Evolutionary conservation across 2,113 vertebrate genomes (phyloP), one percentile per base, ranked within the genome.

Genomic region (Hippopotamus amphibius): DNA sequence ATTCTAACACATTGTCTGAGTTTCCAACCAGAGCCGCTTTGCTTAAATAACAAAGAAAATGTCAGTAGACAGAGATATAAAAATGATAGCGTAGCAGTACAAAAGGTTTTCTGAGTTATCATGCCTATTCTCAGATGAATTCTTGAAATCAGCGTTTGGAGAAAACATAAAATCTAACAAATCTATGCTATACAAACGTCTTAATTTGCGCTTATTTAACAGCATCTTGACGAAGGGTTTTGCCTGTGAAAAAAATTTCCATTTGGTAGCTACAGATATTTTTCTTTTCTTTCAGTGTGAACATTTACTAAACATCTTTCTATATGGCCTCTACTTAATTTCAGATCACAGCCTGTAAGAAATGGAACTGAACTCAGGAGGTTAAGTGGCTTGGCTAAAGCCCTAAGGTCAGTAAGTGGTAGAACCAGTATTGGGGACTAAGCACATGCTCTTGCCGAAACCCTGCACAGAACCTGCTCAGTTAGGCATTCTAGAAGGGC

Each of bases 241-340:
- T 93, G 46, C 46, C 26, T 50, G 19, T 77, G 46, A 68, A 71
- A 95, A 92, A 53, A 72, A 76, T 14, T 17, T 92, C 46, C 53
- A 11, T 82, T 57, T 90, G 71, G 15, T 80, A 80, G 30, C 24
- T 90, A 65, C 2, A 15, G 66, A 30, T 43, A 33, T 37, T 6
- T 59, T 43, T 33, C 66, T 61, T 65, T 79, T 90, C 57, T 93
- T 72, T 82, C 53, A 57, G 6, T 33, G 53, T 94, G 61, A 80
- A 71, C 59, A 37, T 61, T 93, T 84, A 55, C 28, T 81, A 83
- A 82, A 50, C n/a, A 65, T 89, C 66, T 97, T 59, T 84, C 50
- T 50, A 8, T 55, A 7, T 50, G 43, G 16, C 46, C 63, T 26
- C 87, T n/a, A n/a, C 7, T 77, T 95, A 53, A n/a, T 19, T 83